Base-by-base conservation (phyloP, 2,113 vertebrate genomes). In the Neogale vison region DNA sequence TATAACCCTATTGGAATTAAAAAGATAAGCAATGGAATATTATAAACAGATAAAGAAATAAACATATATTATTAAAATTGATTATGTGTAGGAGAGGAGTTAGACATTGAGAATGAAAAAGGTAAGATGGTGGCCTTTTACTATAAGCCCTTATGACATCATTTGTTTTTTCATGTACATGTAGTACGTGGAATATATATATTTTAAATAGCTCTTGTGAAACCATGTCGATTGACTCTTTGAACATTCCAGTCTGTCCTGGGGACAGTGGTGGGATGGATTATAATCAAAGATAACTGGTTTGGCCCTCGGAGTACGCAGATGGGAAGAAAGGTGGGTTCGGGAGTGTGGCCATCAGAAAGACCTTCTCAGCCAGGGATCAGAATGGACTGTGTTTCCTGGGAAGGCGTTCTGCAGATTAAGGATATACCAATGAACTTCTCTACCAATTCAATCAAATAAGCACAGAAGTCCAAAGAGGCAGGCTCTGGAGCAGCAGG, bases 381-480 rank as follows among this genome's bases (percentile, higher is more conserved):
- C 36, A 24, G 52, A 86, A 47, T 26, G 52, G 10, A 17, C 2
- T 57, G 12, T 8, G n/a, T 79, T 93, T 92, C 96, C 42, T 23
- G 77, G 67, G 42, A 29, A 24, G 1, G 29, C 79, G 20, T 63
- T 84, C 52, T 65, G 79, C 7, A n/a, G 79, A 93, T 55, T 76
- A 74, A 72, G 39, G 15, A 29, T 47, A 57, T 79, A 14, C 13
- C 87, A 81, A 4, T 20, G 72, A 83, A 47, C 55, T 59, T 63
- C 14, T 93, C 67, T 67, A 83, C 2, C 36, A 65, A 92, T 81
- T 81, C 95, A 96, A 24, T 79, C 95, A 96, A 24, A 92, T 85
- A 97, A 50, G 24, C 12, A 50, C 3, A 69, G 13, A 82, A 97
- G 80, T 89, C 1, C 15, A 86, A 91, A 93, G 29, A 92, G 65